Base-by-base conservation (phyloP, 2,113 vertebrate genomes). In the Corapipo altera region DNA sequence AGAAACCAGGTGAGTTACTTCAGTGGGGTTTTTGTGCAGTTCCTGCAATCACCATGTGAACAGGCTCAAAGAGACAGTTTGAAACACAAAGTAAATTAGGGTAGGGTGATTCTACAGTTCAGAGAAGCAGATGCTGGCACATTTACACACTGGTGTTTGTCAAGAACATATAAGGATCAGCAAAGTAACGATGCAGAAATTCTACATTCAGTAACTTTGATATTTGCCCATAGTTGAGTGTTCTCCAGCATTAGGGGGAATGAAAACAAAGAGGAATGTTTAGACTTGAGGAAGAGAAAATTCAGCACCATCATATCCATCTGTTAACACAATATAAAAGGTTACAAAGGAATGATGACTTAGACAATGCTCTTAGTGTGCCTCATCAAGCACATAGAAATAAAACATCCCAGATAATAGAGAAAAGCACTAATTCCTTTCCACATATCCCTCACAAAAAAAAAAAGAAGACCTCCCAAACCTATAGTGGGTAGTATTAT, bases 371-470 rank as follows among this genome's bases (percentile, higher is more conserved):
- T 85, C 6, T 78, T 57, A 61, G 8, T 30, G 18, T 65, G 16
- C 17, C 41, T 57, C 14, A 65, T 15, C 20, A 64, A 88, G 16
- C 11, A 61, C 11, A 76, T 4, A 20, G 4, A 58, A 46, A 75
- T 22, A 49, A 79, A 77, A 67, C 14, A 35, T 14, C 11, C 33
- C 7, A 67, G 21, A 49, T 9, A 35, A 55, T 4, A 80, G 19
- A 80, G 14, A 66, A 61, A 75, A 61, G 4, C 9, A 39, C 7
- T 46, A 41, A 37, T 49, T 71, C 11, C 9, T 6, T 1, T 26
- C 4, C 15, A 32, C 37, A 4, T 37, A 15, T 2, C 66, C 43
- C 4, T 6, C 1, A 0, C 21, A n/a, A 22, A 5, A 2, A 1
- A 1, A 55, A 28, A 21, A 19, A 41, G 11, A 27, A 27, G 8